Conservation (phyloP, 2,113 vertebrate species). For the Prietella phreatophila region DNA sequence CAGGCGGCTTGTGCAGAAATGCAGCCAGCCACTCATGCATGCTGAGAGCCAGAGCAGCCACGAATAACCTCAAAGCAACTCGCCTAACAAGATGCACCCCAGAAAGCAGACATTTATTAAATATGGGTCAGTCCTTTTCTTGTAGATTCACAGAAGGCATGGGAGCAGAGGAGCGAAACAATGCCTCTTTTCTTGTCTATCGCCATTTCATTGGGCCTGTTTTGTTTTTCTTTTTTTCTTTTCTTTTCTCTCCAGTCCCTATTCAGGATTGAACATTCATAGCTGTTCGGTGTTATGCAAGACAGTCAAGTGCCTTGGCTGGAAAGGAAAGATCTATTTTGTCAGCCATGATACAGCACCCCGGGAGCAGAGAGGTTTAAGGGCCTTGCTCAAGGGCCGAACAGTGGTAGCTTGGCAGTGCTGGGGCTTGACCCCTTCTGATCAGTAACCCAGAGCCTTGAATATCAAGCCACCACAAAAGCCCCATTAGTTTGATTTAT, state of each 20-base stretch:
- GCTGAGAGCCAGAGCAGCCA: conserved; percentile 38
- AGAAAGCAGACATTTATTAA: conserved; percentile 54
- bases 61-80: conserved; percentile 53
- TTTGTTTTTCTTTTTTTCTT: conserved; percentile 40
- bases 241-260: conserved; percentile 16
- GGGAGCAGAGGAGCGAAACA: conserved; percentile 44
- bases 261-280: conserved; percentile 38
- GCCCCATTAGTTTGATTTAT: background rate
- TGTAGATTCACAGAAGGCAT: conserved; percentile 43
- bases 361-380: too few species aligned
- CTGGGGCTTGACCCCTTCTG: too few species aligned
- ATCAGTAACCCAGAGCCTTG: too few species aligned
- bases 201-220: conserved; percentile 19
- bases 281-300: conserved; percentile 11
- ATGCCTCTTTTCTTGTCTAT: conserved; percentile 48
- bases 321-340: background rate
- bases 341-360: too few species aligned
- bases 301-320: background rate
- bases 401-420: too few species aligned
- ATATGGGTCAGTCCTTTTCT: conserved; percentile 57
- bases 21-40: conserved; percentile 49
- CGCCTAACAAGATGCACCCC: conserved; percentile 51
- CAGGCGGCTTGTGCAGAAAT: conserved; percentile 33
- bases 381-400: too few species aligned
- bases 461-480: too few species aligned